Base-by-base conservation (phyloP, 2,888 invertebrate genomes). In the Dione juno region DNA sequence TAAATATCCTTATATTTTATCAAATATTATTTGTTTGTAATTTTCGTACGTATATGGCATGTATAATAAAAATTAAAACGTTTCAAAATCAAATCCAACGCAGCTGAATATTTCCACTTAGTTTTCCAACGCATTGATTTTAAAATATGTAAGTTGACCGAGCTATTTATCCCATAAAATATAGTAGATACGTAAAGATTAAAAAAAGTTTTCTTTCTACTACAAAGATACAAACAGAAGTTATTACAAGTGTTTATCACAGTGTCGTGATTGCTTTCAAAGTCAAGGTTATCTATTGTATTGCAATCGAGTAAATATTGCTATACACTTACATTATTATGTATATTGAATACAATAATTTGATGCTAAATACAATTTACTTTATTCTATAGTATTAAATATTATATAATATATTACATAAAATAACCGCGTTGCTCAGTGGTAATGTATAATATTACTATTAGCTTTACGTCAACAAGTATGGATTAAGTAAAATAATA, bases 241-340 rank as follows among this genome's bases (percentile, higher is more conserved):
- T 37, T 48, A 64, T 19, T 50, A 19, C 11, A 50, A 16, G 35
- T 50, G 64, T 19, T 52, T 64, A 64, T 64, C 52, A 14, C 43
- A 16, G 40, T 52, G 64, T 21, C 35, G 37, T 50, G 50, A 14
- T 50, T 21, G 19, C 50, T 52, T 64, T 64, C 64, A 64, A 50
- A 64, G 64, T 64, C 64, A 64, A 64, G 64, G 52, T 52, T 50
- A 64, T 50, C 64, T 64, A 52, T 64, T 64, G 61, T 61, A 64
- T 37, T 45, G 19, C 50, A 48, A 50, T 13, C 19, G 10, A 48
- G 63, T 35, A 11, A 57, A 50, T 6, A 50, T 50, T 11, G 50
- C 19, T 50, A 6, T 54, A 35, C 8, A 16, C 9, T 21, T 16
- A 14, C 14, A 28, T 45, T 6, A 28, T 3, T 28, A 43, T 9